Percentiles rank a stretch among this genome's conserved stretches.
phyloP scores from a whole-genome alignment of 2,888 invertebrate species.

The Cantharis lateralis region DNA sequence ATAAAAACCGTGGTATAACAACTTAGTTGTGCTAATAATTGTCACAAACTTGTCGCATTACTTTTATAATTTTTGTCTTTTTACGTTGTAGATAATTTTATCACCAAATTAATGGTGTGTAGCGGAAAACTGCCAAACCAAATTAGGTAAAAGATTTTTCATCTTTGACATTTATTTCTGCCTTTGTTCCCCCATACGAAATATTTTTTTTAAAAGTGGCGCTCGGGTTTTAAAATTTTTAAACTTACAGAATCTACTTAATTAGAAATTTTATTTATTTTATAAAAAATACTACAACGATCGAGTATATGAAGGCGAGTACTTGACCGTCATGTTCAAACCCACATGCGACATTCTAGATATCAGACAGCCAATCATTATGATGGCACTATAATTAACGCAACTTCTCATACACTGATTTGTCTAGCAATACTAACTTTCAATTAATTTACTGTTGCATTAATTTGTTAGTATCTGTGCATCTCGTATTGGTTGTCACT shows the following conservation, averaged over 20 bases:
- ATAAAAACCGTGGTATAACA: constrained; percentile 17
- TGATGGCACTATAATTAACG: constrained; percentile 16
- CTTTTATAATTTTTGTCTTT: neutral
- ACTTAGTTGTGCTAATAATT: neutral
- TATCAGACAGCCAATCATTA: constrained; percentile 25
- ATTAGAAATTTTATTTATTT: neutral
- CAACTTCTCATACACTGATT: constrained; percentile 28
- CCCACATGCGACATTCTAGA: constrained; percentile 26
- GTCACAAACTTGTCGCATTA: constrained; percentile 13
- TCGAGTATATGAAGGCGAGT: constrained; percentile 23
- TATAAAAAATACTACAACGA: constrained; percentile 17
- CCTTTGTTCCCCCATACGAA: neutral
- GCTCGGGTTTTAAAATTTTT: neutral
- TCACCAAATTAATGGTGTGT: neutral
- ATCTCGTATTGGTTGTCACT: constrained; percentile 22
- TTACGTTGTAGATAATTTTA: neutral
- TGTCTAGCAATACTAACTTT: constrained; percentile 21
- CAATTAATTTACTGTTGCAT: constrained; percentile 28
- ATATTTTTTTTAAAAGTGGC: neutral
- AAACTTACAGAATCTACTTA: neutral
- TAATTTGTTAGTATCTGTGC: constrained; percentile 22
- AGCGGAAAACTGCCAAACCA: neutral
- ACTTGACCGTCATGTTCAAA: constrained; percentile 22
- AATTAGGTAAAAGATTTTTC: neutral
- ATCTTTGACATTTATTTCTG: neutral